A percentile compares a stretch with the other conserved stretches of the same genome.
These are phyloP conservation scores for Helicorthomorpha holstii DNA, from an alignment of 1,140 invertebrate genomes.

Conservation along the genomic window DNA sequence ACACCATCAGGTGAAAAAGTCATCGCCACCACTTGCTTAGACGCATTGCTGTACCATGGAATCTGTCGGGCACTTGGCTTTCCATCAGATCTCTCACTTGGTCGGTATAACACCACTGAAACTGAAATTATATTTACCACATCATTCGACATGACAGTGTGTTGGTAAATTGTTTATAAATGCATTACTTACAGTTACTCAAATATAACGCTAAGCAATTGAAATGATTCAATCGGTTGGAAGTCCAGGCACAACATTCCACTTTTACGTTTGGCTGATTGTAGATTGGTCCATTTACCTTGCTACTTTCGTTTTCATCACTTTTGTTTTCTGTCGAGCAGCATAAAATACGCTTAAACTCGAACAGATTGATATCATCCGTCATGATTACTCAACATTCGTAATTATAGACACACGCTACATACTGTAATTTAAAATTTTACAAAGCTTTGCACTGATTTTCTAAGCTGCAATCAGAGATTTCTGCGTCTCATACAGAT, in stretches of 20 bases:
- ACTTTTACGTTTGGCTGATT: too few species aligned
- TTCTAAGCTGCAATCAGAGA: too few species aligned
- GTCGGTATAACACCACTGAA: neutral
- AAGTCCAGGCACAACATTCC: neutral
- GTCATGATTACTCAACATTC: too few species aligned
- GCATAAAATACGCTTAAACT: neutral
- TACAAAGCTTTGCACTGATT: too few species aligned
- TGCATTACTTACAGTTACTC: neutral
- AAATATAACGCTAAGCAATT: neutral
- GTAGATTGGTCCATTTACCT: too few species aligned
- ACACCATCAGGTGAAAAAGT: constrained; percentile 50
- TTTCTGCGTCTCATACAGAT: too few species aligned
- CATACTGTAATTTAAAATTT: too few species aligned
- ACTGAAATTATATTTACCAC: neutral
- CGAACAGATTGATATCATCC: too few species aligned
- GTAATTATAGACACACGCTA: too few species aligned
- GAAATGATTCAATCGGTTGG: neutral
- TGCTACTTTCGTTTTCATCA: too few species aligned
- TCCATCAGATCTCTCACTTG: neutral
- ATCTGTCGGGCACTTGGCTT: constrained; percentile 41
- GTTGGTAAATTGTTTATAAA: neutral
- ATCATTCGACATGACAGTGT: neutral
- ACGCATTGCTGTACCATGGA: constrained; percentile 42
- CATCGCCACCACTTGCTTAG: constrained; percentile 39
- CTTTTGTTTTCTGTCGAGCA: neutral